Conservation (phyloP, 2,113 vertebrate species). For the Ceyx margarethae region DNA sequence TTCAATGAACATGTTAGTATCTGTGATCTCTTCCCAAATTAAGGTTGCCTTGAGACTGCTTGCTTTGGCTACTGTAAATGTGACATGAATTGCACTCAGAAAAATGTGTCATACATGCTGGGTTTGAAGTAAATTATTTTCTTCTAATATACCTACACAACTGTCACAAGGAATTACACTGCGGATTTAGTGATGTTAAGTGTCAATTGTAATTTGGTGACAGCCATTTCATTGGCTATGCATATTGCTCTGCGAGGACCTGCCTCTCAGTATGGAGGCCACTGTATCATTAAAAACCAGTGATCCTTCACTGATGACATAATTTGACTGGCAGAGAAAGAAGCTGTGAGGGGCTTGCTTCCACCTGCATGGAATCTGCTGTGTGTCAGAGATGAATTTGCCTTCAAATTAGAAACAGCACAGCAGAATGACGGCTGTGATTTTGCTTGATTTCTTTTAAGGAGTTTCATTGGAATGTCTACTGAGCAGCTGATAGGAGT, state of each 20-base stretch:
- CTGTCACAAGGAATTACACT: slow-evolving; percentile 83
- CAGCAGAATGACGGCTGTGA: slow-evolving; percentile 88
- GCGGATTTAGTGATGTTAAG: slow-evolving; percentile 85
- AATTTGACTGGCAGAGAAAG: slow-evolving; percentile 87
- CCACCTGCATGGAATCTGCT: slow-evolving; percentile 87
- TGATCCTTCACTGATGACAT: slow-evolving; percentile 90
- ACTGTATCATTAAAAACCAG: slow-evolving; percentile 87
- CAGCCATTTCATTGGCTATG: slow-evolving; percentile 86
- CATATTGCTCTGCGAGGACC: slow-evolving; percentile 80
- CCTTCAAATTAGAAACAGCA: slow-evolving; percentile 95
- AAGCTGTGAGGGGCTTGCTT: slow-evolving; percentile 81
- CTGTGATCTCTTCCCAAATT: slow-evolving; percentile 76
- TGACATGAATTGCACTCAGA: slow-evolving; percentile 76
- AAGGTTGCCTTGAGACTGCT: slow-evolving; percentile 76
- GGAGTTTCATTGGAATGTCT: slow-evolving; percentile 77
- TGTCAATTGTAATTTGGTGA: slow-evolving; percentile 88
- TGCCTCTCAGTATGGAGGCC: slow-evolving; percentile 81
- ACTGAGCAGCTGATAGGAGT: slow-evolving; percentile 74
- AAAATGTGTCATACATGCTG: slow-evolving; percentile 79
- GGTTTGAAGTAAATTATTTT: slow-evolving; percentile 84
- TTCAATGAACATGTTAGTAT: slow-evolving; percentile 76
- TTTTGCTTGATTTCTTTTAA: slow-evolving; percentile 82
- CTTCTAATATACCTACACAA: slow-evolving; percentile 84
- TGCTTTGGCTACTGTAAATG: slow-evolving; percentile 81
- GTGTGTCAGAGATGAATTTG: slow-evolving; percentile 88